Conservation (phyloP, 2,888 invertebrate species). For the Tyria jacobaeae region DNA sequence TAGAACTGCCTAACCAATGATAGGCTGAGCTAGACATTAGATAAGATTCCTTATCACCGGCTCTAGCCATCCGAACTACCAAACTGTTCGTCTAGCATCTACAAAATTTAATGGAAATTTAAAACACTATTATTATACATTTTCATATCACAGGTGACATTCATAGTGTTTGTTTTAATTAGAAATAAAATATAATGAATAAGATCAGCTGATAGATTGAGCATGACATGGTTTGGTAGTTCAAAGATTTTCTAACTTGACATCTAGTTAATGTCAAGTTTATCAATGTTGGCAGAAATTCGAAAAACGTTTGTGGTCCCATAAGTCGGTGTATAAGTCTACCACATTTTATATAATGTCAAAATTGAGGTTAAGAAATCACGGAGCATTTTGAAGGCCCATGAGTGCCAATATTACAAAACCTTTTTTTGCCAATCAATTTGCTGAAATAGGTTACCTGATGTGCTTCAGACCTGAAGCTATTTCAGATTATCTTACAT, state of each 20-base stretch:
- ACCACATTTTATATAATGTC: neutral
- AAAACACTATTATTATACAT: neutral
- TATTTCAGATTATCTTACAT: neutral
- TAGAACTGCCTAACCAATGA: slow-evolving; percentile 31
- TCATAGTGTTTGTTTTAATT: neutral
- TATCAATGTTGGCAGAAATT: slow-evolving; percentile 1
- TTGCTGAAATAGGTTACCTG: neutral
- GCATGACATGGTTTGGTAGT: neutral
- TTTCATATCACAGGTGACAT: neutral
- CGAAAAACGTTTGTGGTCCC: neutral
- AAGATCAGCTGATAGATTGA: neutral
- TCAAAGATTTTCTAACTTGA: neutral
- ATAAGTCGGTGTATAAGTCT: too few species aligned
- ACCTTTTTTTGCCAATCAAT: too few species aligned
- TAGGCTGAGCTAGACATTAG: slow-evolving; percentile 38
- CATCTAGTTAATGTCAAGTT: slow-evolving; percentile 6
- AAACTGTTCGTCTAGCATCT: neutral
- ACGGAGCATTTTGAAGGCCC: neutral
- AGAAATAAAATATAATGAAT: neutral
- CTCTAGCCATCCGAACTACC: slow-evolving; percentile 2
- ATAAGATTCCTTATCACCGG: slow-evolving; percentile 13
- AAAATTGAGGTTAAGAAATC: neutral
- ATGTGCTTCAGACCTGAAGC: neutral
- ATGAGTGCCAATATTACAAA: too few species aligned
- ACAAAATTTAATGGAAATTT: neutral